These are phyloP conservation scores for Danaus chrysippus DNA, from an alignment of 2,888 invertebrate genomes.

Conservation along the genomic window DNA sequence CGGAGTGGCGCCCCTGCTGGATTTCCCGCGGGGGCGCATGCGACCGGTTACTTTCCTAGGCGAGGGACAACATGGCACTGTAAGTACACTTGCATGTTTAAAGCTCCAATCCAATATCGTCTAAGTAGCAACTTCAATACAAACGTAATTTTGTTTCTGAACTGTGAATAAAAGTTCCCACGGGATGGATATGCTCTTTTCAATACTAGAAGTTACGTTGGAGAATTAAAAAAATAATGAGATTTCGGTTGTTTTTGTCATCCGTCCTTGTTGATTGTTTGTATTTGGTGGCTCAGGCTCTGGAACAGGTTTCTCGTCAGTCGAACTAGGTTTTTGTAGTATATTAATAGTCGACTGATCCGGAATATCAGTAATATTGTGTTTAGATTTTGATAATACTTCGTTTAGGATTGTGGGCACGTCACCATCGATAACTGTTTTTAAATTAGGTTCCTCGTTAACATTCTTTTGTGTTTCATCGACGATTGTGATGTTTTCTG, in stretches of 20 bases:
- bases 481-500: slow-evolving; percentile 36
- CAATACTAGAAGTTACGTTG: slow-evolving; percentile 6
- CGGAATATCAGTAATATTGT: background rate
- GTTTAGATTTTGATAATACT: background rate
- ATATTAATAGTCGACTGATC: slow-evolving; percentile 29
- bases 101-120: background rate
- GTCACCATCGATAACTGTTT: background rate
- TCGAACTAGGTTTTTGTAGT: slow-evolving; percentile 29
- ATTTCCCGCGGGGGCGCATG: slow-evolving; percentile 90
- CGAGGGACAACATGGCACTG: slow-evolving; percentile 93
- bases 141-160: too few species aligned
- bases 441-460: slow-evolving; percentile 24
- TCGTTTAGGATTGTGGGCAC: too few species aligned
- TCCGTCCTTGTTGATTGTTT: slow-evolving; percentile 7
- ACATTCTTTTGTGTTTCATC: slow-evolving; percentile 40
- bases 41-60: slow-evolving; percentile 91
- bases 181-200: too few species aligned
- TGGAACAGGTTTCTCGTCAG: slow-evolving; percentile 1
- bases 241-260: slow-evolving; percentile 2
- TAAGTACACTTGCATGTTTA: slow-evolving; percentile 61
- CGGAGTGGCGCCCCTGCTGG: slow-evolving; percentile 83
- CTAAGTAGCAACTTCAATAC: background rate
- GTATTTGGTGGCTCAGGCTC: slow-evolving; percentile 9
- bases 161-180: too few species aligned
- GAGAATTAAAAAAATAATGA: slow-evolving; percentile 1